Evolutionary conservation across 2,797 vertebrate species (phyloP).

Genomic region (Heterohyrax brucei): DNA sequence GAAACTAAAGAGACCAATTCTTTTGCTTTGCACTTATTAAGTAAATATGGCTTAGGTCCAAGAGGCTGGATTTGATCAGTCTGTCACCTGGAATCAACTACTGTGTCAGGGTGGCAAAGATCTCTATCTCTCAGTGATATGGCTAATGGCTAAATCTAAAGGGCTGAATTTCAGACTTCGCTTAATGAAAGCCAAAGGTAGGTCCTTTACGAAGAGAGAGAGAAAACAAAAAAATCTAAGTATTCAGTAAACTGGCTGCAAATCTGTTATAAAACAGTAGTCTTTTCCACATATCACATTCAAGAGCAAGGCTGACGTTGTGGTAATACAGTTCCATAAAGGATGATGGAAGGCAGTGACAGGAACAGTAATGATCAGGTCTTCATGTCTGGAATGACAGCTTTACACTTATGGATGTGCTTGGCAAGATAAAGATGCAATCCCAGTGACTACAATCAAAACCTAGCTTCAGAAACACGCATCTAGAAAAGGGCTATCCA

Average conservation of each 20-base stretch:
- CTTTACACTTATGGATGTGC: not conserved
- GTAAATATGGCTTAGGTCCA: slow-evolving; percentile 53
- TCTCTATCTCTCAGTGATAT: not conserved
- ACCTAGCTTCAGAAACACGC: not conserved
- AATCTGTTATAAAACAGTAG: not conserved
- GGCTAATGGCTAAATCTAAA: not conserved
- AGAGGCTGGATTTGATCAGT: not conserved
- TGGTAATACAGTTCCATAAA: not conserved
- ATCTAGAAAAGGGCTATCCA: not conserved
- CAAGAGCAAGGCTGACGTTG: not conserved
- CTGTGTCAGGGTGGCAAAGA: not conserved
- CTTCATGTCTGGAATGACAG: not conserved
- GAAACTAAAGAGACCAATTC: slow-evolving; percentile 69
- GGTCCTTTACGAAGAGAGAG: slow-evolving; percentile 12
- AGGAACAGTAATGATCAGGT: not conserved
- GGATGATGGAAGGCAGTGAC: not conserved
- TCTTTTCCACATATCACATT: not conserved
- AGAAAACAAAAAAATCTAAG: not conserved
- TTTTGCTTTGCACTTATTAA: slow-evolving; percentile 53
- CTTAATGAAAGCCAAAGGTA: not conserved
- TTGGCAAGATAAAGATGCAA: no score
- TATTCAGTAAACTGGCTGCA: not conserved
- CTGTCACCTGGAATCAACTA: not conserved
- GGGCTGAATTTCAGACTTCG: slow-evolving; percentile 2
- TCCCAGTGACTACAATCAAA: not conserved